Base-by-base conservation (phyloP, 2,888 invertebrate species). In the Elysia crispata region DNA sequence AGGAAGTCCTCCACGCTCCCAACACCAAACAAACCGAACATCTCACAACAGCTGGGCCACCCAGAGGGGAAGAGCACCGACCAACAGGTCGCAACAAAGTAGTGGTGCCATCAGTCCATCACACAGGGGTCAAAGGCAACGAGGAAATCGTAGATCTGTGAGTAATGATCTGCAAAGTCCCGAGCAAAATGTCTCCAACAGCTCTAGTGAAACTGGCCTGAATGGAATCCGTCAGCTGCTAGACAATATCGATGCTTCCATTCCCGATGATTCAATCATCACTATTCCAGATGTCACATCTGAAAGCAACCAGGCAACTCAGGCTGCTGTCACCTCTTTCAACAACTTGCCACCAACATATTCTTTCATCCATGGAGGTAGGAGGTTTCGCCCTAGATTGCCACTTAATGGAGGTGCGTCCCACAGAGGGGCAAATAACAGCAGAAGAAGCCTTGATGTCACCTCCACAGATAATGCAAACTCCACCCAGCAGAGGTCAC, bases 171-270 rank as follows among this genome's bases (percentile, higher is more conserved):
- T 49, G 49, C 41, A 50, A 0, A 54, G 31, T 23, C n/a, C 76
- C 20, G 54, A 5, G 30, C 15, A n/a, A 49, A 25, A n/a, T 1
- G 57, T 25, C 8, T 3, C 8, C 8, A 64, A 41, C 20, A 30
- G 50, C 31, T 5, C 30, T 1, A 69, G 57, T 33, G 54, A 23
- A 11, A 76, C 67, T 50, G 67, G 76, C 30, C 76, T 76, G 0
- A 76, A 76, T 31, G 50, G 67, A 5, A 31, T 76, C 15, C 20
- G 76, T 13, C 76, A 76, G 66, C 41, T 76, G 25, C 15, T 67
- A 13, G 76, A 76, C 67, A 23, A 67, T 66, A 25, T 76, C 13
- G 49, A 66, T 31, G 54, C n/a, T 49, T 49, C 50, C 20, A 23
- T 41, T n/a, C 33, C 76, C 49, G 50, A 11, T 54, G 33, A 11